Evolutionary conservation across 2,888 invertebrate species (phyloP).

Genomic region (Andricus quercusramuli): DNA sequence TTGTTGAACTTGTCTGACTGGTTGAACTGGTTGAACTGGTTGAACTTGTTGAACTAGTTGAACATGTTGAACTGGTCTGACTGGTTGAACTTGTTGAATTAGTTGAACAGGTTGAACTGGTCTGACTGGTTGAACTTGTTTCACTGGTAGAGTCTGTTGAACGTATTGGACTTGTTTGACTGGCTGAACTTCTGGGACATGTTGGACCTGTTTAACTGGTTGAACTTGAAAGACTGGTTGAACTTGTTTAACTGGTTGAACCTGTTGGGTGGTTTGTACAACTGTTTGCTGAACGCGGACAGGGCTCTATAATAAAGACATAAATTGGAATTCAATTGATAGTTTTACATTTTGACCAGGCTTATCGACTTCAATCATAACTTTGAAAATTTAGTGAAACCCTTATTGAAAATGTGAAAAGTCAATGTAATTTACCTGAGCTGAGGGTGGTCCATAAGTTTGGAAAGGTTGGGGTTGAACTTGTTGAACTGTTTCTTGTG

Average conservation of each 20-base stretch:
- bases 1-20: not conserved
- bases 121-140: not conserved
- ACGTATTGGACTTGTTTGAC: not conserved
- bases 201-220: not conserved
- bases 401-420: no score
- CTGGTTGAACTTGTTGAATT: not conserved
- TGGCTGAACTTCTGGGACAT: not conserved
- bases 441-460: conserved; percentile 1
- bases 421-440: not conserved
- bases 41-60: not conserved
- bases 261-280: not conserved
- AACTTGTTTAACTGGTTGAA: no score
- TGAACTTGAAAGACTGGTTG: not conserved
- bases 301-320: no score
- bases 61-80: no score
- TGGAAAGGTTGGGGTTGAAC: not conserved
- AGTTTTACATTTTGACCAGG: no score
- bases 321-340: no score
- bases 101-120: not conserved
- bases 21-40: not conserved
- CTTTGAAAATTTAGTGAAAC: no score
- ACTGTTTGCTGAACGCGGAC: not conserved
- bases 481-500: not conserved
- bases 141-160: not conserved
- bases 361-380: no score